Percentiles rank a stretch among this genome's conserved stretches.
phyloP scores from a whole-genome alignment of 1,140 invertebrate genomes.

The Subanguina moxae region DNA sequence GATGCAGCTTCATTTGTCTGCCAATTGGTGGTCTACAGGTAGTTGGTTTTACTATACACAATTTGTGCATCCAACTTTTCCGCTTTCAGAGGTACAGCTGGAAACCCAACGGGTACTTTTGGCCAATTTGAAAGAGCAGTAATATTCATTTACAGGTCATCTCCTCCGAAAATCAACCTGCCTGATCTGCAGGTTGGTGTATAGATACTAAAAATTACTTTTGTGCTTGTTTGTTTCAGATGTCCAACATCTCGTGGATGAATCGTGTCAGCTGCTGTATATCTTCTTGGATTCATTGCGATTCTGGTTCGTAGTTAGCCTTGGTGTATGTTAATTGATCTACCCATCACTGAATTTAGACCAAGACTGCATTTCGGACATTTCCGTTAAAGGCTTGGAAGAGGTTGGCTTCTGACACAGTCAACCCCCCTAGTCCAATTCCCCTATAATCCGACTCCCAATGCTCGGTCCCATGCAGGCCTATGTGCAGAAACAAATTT shows the following conservation, averaged over 20 bases:
- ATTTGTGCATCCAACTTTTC: conserved; percentile 27
- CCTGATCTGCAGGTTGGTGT: conserved; percentile 27
- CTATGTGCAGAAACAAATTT: no score
- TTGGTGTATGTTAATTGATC: no score
- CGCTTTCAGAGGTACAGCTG: neutral
- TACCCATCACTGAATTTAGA: neutral
- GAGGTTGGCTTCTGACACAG: conserved; percentile 13
- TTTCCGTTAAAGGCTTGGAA: conserved; percentile 38
- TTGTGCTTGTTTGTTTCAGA: conserved; percentile 21
- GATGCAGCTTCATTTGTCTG: conserved; percentile 18
- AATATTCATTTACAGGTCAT: no score
- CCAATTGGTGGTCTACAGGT: conserved; percentile 6
- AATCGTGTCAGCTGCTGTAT: conserved; percentile 42
- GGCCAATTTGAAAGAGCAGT: no score
- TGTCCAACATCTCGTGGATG: conserved; percentile 40
- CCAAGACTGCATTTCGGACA: conserved; percentile 23
- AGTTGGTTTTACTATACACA: neutral
- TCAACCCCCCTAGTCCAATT: no score
- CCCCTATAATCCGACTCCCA: no score
- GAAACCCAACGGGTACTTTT: no score
- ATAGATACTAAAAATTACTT: no score
- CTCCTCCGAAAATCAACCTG: conserved; percentile 23
- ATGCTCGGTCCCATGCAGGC: no score
- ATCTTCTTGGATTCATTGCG: conserved; percentile 54
- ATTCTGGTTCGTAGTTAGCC: conserved; percentile 23